Base-by-base conservation (phyloP, 2,113 vertebrate genomes). In the Aix galericulata region DNA sequence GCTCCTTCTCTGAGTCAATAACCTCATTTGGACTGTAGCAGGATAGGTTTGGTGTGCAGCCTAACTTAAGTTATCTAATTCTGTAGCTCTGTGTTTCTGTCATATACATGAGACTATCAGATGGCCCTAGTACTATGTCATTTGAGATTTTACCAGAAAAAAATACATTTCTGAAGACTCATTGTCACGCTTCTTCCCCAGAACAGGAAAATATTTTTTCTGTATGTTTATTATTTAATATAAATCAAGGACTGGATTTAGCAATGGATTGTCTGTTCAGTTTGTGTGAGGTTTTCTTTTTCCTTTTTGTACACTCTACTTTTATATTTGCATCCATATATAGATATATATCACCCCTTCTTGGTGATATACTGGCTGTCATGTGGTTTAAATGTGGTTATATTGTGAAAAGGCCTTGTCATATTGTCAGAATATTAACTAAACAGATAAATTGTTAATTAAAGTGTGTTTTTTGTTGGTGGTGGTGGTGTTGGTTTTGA, bases 1-100 rank as follows among this genome's bases (percentile, higher is more conserved):
- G 87, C 46, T 94, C 26, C 82, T 95, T 91, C 64, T 95, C 76
- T 90, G 60, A 93, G 94, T 79, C 93, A 95, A 95, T 91, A 97
- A 91, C 85, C 48, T 95, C 76, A 88, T 96, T 96, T 96, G 90
- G 93, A 90, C 66, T 91, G 60, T 56, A 93, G 58, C 13, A 55
- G 69, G 76, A 84, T 32, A 81, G 64, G 60, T 60, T 88, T 95
- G 60, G 76, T 95, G 76, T 76, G 67, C 53, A 91, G 82, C 53
- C 73, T 91, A 88, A 93, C 85, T 94, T 31, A 50, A 36, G 36
- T 67, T 88, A 64, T 31, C 50, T 67, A 85, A 88, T 93, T 89
- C 63, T 78, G 55, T 74, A 73, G 55, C 13, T 79, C 48, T 76
- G 17, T 73, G 59, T 75, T 89, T 85, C 86, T 86, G 42, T 31